A percentile compares a stretch with the other conserved stretches of the same genome.
Conservation (phyloP, 2,888 invertebrate species). For the Esperia sulphurella region DNA sequence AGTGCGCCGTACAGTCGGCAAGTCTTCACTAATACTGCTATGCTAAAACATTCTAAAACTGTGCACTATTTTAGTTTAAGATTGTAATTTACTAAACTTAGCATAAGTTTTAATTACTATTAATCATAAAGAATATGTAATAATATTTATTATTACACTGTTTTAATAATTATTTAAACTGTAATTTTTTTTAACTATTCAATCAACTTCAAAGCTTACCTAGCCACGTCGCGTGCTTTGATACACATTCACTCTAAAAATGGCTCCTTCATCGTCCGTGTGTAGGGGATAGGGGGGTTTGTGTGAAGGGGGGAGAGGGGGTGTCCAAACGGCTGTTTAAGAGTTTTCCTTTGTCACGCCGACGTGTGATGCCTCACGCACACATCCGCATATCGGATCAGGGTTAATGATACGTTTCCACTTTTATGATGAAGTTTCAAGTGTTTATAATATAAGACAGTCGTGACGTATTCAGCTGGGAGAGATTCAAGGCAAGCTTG, state of each 20-base stretch:
- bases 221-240: neutral
- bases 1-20: too few species aligned
- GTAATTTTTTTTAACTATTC: neutral
- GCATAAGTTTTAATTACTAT: too few species aligned
- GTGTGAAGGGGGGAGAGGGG: constrained; percentile 3
- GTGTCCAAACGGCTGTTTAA: constrained; percentile 25
- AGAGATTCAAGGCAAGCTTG: too few species aligned
- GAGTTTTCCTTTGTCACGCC: constrained; percentile 33
- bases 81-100: too few species aligned
- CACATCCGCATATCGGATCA: neutral
- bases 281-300: neutral
- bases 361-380: constrained; percentile 14
- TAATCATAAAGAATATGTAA: too few species aligned
- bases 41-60: too few species aligned
- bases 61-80: too few species aligned
- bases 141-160: too few species aligned
- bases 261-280: neutral
- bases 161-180: too few species aligned
- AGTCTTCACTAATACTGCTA: too few species aligned
- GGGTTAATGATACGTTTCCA: neutral
- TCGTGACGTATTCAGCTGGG: too few species aligned
- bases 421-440: neutral
- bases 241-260: constrained; percentile 2
- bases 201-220: neutral
- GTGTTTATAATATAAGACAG: neutral